These are phyloP conservation scores for Acanthococcus lagerstroemiae DNA, from an alignment of 2,888 invertebrate genomes.

Conservation along the genomic window DNA sequence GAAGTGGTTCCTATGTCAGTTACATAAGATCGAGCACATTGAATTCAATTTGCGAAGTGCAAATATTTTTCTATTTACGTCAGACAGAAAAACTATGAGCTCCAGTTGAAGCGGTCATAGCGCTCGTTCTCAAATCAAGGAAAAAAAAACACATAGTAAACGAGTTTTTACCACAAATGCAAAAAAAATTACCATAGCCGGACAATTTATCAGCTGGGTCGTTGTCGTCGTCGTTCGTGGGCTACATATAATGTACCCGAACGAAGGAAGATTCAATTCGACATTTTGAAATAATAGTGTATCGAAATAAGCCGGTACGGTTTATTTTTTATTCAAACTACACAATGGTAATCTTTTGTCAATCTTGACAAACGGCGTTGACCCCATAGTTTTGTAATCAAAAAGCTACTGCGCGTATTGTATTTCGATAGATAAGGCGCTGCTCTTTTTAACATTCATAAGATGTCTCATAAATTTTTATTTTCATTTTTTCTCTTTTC, in stretches of 20 bases:
- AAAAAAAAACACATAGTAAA: too few species aligned
- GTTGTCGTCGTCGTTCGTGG: neutral
- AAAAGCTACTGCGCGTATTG: neutral
- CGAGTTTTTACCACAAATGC: neutral
- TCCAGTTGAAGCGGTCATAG: too few species aligned
- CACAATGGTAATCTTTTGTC: conserved; percentile 13
- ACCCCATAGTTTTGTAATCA: conserved; percentile 4
- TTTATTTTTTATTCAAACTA: neutral
- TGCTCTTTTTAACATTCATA: conserved; percentile 8
- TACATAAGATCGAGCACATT: too few species aligned
- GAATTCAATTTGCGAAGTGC: too few species aligned
- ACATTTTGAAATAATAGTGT: neutral
- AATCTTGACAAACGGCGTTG: conserved; percentile 24
- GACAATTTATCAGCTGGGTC: neutral
- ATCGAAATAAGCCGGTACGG: neutral
- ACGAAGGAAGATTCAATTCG: neutral
- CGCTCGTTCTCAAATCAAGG: too few species aligned
- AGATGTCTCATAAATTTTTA: conserved; percentile 23
- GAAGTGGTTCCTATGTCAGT: too few species aligned
- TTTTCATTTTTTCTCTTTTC: conserved; percentile 9
- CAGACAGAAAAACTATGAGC: too few species aligned
- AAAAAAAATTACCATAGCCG: neutral
- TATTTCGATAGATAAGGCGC: neutral
- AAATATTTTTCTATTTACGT: too few species aligned
- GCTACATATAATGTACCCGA: neutral